These are phyloP conservation scores for Umimayanthus kanabou DNA, from an alignment of 92 coral and sea anemone genomes.

Conservation along the genomic window DNA sequence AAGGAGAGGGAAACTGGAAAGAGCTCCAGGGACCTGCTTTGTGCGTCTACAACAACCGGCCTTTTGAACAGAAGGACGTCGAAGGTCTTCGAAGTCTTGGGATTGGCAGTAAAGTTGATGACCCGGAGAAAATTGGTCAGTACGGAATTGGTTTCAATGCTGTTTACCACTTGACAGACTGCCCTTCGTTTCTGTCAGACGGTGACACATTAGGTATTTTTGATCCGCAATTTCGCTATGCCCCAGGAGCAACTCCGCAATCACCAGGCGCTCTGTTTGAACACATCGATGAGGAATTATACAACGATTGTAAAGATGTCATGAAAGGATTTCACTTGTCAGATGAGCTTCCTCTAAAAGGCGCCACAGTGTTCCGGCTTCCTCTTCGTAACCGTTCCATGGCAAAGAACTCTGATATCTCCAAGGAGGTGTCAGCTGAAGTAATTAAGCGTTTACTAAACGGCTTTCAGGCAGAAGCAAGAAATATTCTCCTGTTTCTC, in stretches of 20 bases:
- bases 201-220: slow-evolving; percentile 80
- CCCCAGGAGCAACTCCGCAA: slow-evolving; percentile 72
- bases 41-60: slow-evolving; percentile 86
- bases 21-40: slow-evolving; percentile 93
- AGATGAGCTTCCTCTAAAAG: slow-evolving; percentile 54
- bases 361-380: slow-evolving; percentile 84
- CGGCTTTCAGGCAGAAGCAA: slow-evolving; percentile 59
- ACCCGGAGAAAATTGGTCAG: slow-evolving; percentile 89
- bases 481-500: slow-evolving; percentile 72
- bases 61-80: slow-evolving; percentile 76
- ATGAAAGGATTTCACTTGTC: slow-evolving; percentile 73
- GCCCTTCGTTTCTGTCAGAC: slow-evolving; percentile 83
- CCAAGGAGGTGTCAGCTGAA: slow-evolving; percentile 33
- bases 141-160: slow-evolving; percentile 96
- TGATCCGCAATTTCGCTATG: slow-evolving; percentile 80
- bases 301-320: slow-evolving; percentile 66
- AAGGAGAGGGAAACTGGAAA: slow-evolving; percentile 63
- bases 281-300: slow-evolving; percentile 47
- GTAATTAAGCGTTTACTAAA: slow-evolving; percentile 49
- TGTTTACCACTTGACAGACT: slow-evolving; percentile 94
- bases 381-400: slow-evolving; percentile 65
- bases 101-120: slow-evolving; percentile 80
- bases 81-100: slow-evolving; percentile 88
- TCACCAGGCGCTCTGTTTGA: slow-evolving; percentile 74
- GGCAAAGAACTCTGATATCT: slow-evolving; percentile 65